These are phyloP conservation scores for Cyrtonyx montezumae DNA, from an alignment of 2,113 vertebrate species.

Conservation along the genomic window DNA sequence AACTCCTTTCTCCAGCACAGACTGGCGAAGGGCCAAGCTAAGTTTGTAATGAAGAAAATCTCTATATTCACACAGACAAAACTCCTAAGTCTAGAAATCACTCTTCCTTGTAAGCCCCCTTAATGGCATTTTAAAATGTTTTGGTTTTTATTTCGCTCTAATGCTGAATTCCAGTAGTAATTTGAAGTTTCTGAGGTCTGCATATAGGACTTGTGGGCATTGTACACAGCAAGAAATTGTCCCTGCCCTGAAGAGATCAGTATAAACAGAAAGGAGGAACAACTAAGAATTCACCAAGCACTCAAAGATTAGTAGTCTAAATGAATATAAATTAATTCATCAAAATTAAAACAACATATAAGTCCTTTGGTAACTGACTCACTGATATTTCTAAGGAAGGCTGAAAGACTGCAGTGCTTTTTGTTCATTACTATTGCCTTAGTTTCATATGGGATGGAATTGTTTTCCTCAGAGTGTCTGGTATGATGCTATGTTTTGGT, in stretches of 20 bases:
- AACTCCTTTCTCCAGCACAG: conserved; percentile 8
- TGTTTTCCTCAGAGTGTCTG: no score
- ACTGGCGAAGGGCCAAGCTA: not conserved
- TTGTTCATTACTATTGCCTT: not conserved
- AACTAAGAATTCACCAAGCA: not conserved
- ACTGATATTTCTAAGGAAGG: not conserved
- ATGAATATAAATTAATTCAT: not conserved
- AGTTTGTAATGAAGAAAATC: not conserved
- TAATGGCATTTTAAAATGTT: not conserved
- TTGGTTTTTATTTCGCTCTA: not conserved
- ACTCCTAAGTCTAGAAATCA: not conserved
- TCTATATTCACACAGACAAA: not conserved
- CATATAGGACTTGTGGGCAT: not conserved
- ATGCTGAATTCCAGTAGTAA: not conserved
- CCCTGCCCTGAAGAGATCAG: not conserved
- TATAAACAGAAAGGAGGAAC: not conserved
- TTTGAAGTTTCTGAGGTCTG: not conserved
- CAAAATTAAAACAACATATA: not conserved
- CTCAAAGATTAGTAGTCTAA: not conserved
- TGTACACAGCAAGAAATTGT: not conserved
- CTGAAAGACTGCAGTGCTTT: not conserved
- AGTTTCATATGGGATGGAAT: no score
- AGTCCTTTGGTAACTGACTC: not conserved
- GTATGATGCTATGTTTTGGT: no score
- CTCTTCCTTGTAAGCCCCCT: not conserved